Evolutionary conservation across 2,888 invertebrate species (phyloP), one percentile per base, ranked within the genome.

Genomic region (Griposia aprilina): DNA sequence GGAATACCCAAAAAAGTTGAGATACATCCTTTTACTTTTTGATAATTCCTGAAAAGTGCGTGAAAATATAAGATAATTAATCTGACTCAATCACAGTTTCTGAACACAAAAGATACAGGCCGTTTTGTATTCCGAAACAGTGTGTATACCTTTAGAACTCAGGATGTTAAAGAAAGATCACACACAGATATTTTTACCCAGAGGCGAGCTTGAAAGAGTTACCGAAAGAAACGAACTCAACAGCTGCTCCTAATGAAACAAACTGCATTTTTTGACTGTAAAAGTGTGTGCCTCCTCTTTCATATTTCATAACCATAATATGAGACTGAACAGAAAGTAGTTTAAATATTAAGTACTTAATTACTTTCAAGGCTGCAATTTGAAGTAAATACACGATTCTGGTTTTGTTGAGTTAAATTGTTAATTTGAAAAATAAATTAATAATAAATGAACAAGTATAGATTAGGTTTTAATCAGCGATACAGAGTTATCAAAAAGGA

Each of bases 161-260:
- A 62, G 86, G 90, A 90, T 87, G 90, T 85, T 89, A 89, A 85
- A 90, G 90, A 91, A 91, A 92, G 89, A 91, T 93, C 92, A 93
- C 92, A 90, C 89, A 88, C 85, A 91, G 92, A 88, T 94, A 94
- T 94, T 94, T 94, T 93, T 94, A 93, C 89, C 93, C 91, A 81
- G 89, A 90, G 86, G 87, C 88, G 84, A 90, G 92, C 93, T 91
- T 94, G 89, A 94, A 94, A 93, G 93, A 93, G 91, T 92, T 92
- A 90, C 90, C 84, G 88, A 91, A 92, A 87, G 87, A 88, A 90
- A 90, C 88, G 88, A 86, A 90, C 87, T 85, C 92, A 91, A 87
- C 92, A 93, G 93, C 92, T 93, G 93, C 87, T 91, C 83, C 76
- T 85, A 89, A 91, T 90, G 89, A 92, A 91, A 92, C 88, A 88